These are phyloP conservation scores for Myotis brandtii DNA, from an alignment of 2,113 vertebrate genomes.

Conservation along the genomic window DNA sequence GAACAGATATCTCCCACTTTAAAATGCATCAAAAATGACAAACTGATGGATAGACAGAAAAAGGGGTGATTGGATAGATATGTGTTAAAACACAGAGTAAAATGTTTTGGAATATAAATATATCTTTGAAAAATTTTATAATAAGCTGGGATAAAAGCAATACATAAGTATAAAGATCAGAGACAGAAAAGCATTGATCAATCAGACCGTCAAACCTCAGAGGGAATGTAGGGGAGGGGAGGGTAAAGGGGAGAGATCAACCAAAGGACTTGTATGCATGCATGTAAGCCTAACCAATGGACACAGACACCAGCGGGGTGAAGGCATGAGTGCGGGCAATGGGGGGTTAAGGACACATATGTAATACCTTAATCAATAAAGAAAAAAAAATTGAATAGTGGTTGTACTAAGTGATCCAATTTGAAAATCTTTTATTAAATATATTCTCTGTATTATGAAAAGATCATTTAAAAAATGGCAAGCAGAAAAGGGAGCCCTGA, in stretches of 20 bases:
- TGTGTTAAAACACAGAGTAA: not conserved
- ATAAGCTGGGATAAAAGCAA: not conserved
- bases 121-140: not conserved
- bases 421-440: not conserved
- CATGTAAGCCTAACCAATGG: no score
- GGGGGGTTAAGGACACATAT: no score
- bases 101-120: not conserved
- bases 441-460: not conserved
- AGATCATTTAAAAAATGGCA: not conserved
- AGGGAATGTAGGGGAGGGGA: no score
- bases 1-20: not conserved
- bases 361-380: no score
- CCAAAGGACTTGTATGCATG: no score
- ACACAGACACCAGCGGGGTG: no score
- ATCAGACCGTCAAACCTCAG: no score
- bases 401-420: not conserved
- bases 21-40: not conserved
- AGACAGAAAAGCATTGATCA: no score
- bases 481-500: not conserved
- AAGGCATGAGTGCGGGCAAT: no score
- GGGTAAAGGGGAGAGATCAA: no score
- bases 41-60: not conserved
- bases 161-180: not conserved
- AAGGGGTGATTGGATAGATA: not conserved
- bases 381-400: not conserved